Evolutionary conservation across 2,113 vertebrate genomes (phyloP), one percentile per base, ranked within the genome.

Genomic region (Morone chrysops): DNA sequence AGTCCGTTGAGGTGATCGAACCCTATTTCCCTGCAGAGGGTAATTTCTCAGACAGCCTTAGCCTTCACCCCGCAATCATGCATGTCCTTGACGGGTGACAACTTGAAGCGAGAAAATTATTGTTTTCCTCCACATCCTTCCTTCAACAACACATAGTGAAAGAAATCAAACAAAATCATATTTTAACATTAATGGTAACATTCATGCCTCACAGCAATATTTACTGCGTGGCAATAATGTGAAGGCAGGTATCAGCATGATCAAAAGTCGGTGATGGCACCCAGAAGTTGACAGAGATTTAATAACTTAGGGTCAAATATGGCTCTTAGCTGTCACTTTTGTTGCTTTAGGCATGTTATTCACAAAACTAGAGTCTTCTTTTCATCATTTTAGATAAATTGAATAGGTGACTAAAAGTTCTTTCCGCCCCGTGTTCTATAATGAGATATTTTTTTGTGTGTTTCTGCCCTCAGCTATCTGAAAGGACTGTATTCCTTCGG

Each of bases 401-500:
- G 14, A 65, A 53, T 16, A 36, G 22, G 14, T 36, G 43, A 48
- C 17, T 45, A 16, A 31, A 51, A 25, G 40, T 14, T 18, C 1
- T 12, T 13, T 12, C 12, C 4, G 1, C 31, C 11, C 12, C 22
- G 17, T 25, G 8, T 40, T 41, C 74, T 72, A 2, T 79, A 50
- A 61, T 50, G 6, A 70, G 4, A 1, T 0, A 41, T 43, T 48
- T 65, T 0, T 66, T 31, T 71, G 0, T 51, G 2, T 70, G 25
- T 65, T 18, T 85, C 5, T 73, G 10, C 2, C 41, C 40, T 53
- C 66, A 99, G 98, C 84, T 99, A 97, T 0, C 94, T 99, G 74
- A 98, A 98, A 77, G 98, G 98, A 74, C 90, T 96, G 22, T 97
- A 97, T 65, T 93, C 98, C 14, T 99, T 99, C 36, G 98, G 98